phyloP scores from a whole-genome alignment of 1,140 invertebrate species.

The Nasonia giraulti region DNA sequence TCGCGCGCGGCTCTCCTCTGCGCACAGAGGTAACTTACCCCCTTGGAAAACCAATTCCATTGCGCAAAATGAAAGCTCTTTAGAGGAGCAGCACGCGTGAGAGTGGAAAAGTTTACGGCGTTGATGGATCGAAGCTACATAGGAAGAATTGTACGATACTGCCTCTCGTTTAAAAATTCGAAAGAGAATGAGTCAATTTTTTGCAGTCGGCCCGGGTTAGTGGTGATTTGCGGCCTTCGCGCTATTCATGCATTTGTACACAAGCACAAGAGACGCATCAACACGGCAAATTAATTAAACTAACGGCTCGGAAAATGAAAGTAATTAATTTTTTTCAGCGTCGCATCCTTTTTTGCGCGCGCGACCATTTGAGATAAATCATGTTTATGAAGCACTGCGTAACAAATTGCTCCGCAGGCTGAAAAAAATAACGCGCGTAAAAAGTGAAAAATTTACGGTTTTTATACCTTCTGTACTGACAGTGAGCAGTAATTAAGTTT shows the following conservation, averaged over 20 bases:
- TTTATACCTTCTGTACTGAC: background rate
- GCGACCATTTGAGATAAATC: conserved; percentile 6
- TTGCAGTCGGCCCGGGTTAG: too few relatives aligned
- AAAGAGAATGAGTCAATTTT: background rate
- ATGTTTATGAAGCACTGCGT: background rate
- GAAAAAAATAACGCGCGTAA: background rate
- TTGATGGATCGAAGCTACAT: background rate
- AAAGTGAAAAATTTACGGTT: conserved; percentile 3
- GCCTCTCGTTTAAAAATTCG: background rate
- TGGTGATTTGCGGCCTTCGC: too few relatives aligned
- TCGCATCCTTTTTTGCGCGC: too few relatives aligned
- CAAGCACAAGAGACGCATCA: background rate
- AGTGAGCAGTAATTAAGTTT: conserved; percentile 2
- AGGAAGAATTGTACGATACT: background rate
- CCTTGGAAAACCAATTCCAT: conserved; percentile 31
- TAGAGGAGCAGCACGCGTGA: background rate
- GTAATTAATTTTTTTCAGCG: too few relatives aligned
- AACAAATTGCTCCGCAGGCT: background rate
- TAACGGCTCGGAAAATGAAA: background rate
- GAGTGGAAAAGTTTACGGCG: conserved; percentile 30
- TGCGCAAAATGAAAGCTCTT: conserved; percentile 36
- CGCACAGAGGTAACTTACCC: background rate
- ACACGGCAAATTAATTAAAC: background rate
- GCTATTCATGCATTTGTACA: too few relatives aligned
- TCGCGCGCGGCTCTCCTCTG: conserved; percentile 17